Conservation (phyloP, 1,140 invertebrate species). For the Brachionus calyciflorus region DNA sequence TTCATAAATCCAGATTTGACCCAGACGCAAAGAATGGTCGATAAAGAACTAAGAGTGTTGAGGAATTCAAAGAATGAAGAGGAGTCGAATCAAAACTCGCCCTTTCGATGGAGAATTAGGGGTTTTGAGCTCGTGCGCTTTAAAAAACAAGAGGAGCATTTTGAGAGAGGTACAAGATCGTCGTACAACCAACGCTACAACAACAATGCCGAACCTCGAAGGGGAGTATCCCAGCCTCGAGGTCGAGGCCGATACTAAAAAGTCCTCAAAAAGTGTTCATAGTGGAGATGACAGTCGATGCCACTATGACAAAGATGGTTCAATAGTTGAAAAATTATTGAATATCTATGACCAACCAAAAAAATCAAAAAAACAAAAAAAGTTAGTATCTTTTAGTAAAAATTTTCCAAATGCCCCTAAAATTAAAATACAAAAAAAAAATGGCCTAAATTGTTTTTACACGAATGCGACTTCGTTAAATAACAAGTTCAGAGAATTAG, state of each 20-base stretch:
- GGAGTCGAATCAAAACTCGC: not conserved
- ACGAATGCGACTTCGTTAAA: not conserved
- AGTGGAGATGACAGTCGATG: not conserved
- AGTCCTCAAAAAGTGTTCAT: not conserved
- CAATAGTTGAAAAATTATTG: not conserved
- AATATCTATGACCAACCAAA: not conserved
- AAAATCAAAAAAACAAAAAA: too few species aligned
- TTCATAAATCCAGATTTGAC: not conserved
- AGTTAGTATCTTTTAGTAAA: not conserved
- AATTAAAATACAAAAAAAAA: not conserved
- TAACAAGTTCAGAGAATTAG: not conserved
- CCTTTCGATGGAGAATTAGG: conserved; percentile 2
- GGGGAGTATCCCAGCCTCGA: not conserved
- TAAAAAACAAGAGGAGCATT: not conserved
- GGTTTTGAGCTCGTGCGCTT: not conserved
- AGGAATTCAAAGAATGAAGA: not conserved
- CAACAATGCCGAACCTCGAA: not conserved
- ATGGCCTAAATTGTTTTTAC: not conserved
- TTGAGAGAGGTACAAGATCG: not conserved
- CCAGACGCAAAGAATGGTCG: not conserved
- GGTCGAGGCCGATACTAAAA: not conserved
- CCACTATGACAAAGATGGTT: not conserved
- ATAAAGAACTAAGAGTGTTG: conserved; percentile 4
- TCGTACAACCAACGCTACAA: not conserved
- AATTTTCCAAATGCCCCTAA: not conserved